A percentile compares a stretch with the other conserved stretches of the same genome.
These are phyloP conservation scores for Timandra comae DNA, from an alignment of 2,888 invertebrate species.

Conservation along the genomic window DNA sequence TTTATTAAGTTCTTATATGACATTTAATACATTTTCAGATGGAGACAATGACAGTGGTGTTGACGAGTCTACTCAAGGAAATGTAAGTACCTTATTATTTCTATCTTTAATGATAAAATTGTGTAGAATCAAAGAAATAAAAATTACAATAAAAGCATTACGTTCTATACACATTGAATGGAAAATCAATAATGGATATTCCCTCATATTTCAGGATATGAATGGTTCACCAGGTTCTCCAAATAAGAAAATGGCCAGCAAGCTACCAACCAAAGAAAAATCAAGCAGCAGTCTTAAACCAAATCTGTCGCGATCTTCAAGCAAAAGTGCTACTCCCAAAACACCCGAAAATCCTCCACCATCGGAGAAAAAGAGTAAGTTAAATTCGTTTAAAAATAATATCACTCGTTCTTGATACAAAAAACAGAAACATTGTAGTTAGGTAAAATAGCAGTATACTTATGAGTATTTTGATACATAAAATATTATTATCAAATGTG, in stretches of 20 bases:
- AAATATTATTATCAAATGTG: neutral
- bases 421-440: neutral
- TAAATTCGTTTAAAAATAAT: neutral
- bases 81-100: slow-evolving; percentile 79
- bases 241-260: slow-evolving; percentile 82
- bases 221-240: slow-evolving; percentile 86
- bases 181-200: no score
- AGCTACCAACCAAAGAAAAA: slow-evolving; percentile 69
- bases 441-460: no score
- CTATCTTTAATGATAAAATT: no score
- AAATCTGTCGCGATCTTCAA: slow-evolving; percentile 76
- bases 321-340: slow-evolving; percentile 78
- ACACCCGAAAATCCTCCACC: slow-evolving; percentile 81
- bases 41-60: slow-evolving; percentile 90
- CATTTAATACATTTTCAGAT: slow-evolving; percentile 80
- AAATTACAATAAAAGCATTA: no score
- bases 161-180: no score
- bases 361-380: slow-evolving; percentile 84
- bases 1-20: no score
- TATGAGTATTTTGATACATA: neutral
- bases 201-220: slow-evolving; percentile 54
- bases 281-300: slow-evolving; percentile 69
- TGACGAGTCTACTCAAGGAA: slow-evolving; percentile 87
- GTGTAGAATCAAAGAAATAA: no score
- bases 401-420: neutral